phyloP scores from a whole-genome alignment of 2,888 invertebrate genomes.

The Pristionchus arcanus region DNA sequence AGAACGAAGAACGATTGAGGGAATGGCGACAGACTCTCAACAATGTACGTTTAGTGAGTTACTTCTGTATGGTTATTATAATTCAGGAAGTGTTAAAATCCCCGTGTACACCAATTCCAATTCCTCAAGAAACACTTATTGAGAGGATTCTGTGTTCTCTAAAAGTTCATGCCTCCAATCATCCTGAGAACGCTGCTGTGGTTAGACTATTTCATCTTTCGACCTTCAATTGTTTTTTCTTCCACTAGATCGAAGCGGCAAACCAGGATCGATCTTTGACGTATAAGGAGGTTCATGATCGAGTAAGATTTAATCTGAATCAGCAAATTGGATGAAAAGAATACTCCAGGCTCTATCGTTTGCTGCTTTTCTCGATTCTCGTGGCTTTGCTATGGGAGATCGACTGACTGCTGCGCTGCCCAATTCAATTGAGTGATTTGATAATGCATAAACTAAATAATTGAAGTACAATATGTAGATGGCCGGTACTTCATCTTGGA shows the following conservation, averaged over 20 bases:
- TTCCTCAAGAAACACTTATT: neutral
- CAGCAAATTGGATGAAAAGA: neutral
- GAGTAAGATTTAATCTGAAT: neutral
- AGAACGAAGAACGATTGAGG: neutral
- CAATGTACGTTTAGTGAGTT: slow-evolving; percentile 7
- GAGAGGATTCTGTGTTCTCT: neutral
- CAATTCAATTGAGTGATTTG: slow-evolving; percentile 3
- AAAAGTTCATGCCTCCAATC: neutral
- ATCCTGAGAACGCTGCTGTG: neutral
- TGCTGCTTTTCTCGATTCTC: slow-evolving; percentile 11
- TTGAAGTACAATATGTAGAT: neutral
- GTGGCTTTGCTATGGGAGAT: neutral
- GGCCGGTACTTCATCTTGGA: slow-evolving; percentile 1
- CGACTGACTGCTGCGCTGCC: neutral
- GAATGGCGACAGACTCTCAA: slow-evolving; percentile 6
- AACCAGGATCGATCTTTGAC: neutral
- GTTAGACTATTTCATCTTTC: neutral
- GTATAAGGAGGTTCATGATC: neutral
- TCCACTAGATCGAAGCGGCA: neutral
- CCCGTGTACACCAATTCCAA: neutral
- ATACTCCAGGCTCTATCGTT: neutral
- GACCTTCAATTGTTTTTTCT: no score
- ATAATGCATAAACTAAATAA: neutral
- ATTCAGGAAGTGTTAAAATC: neutral
- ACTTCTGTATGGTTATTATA: neutral